phyloP scores from a whole-genome alignment of 2,888 invertebrate species.

The Caenorhabditis doughertyi region DNA sequence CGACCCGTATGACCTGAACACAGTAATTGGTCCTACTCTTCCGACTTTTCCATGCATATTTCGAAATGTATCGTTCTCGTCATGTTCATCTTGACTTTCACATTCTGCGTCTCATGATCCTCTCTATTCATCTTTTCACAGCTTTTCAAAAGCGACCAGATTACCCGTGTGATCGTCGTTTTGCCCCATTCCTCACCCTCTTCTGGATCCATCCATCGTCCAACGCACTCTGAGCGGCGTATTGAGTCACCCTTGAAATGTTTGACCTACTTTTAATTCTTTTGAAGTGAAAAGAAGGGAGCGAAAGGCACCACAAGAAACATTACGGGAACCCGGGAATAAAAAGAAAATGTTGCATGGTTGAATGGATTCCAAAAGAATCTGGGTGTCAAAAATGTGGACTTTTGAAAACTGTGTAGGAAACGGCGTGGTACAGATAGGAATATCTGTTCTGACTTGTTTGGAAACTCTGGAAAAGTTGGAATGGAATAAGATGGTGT shows the following conservation, averaged over 20 bases:
- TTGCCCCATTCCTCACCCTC: slow-evolving; percentile 17
- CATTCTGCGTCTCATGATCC: slow-evolving; percentile 3
- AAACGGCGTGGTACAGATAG: too few relatives aligned
- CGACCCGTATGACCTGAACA: slow-evolving; percentile 47
- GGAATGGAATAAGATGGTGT: too few relatives aligned
- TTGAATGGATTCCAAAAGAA: slow-evolving; percentile 27
- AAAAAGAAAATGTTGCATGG: slow-evolving; percentile 11
- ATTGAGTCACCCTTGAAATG: slow-evolving; percentile 62
- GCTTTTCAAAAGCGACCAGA: slow-evolving; percentile 36
- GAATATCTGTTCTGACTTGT: too few relatives aligned
- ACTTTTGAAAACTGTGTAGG: slow-evolving; percentile 3
- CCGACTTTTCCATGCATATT: slow-evolving; percentile 27
- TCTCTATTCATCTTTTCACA: background rate
- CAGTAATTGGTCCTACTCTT: slow-evolving; percentile 39
- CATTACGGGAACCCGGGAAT: slow-evolving; percentile 18
- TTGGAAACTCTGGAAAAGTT: too few relatives aligned
- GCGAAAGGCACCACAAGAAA: slow-evolving; percentile 18
- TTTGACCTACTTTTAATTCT: slow-evolving; percentile 59
- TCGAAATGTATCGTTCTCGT: slow-evolving; percentile 10
- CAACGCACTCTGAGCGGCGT: slow-evolving; percentile 20
- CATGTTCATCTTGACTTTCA: slow-evolving; percentile 39
- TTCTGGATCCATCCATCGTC: background rate
- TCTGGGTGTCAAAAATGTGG: slow-evolving; percentile 7
- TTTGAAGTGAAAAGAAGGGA: slow-evolving; percentile 9
- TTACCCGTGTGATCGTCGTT: slow-evolving; percentile 50